Conservation (phyloP, 2,113 vertebrate genomes). For the Erinaceus europaeus region DNA sequence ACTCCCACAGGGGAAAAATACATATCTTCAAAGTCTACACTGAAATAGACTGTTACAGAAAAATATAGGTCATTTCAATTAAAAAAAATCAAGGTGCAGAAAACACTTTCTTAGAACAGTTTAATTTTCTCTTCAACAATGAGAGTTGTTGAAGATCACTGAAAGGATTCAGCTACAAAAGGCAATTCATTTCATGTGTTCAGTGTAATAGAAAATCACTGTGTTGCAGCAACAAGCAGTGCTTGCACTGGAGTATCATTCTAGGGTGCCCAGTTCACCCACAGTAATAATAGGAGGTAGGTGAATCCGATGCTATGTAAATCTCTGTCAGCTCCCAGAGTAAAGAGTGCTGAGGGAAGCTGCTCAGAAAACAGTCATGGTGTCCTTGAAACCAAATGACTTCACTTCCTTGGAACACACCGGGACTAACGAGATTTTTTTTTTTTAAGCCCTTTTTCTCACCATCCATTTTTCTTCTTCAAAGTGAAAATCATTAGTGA, state of each 20-base stretch:
- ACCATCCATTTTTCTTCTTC: slow-evolving; percentile 30
- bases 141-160: background rate
- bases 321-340: slow-evolving; percentile 27
- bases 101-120: background rate
- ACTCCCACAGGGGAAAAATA: background rate
- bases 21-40: background rate
- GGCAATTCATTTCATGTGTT: slow-evolving; percentile 32
- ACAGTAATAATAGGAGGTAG: background rate
- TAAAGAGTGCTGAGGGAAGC: background rate
- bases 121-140: slow-evolving; percentile 37
- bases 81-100: background rate
- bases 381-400: background rate
- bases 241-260: background rate
- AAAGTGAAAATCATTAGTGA: slow-evolving; percentile 58
- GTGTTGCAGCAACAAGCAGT: slow-evolving; percentile 39
- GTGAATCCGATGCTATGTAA: slow-evolving; percentile 36
- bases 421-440: slow-evolving; percentile 37
- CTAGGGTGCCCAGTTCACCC: background rate
- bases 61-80: slow-evolving; percentile 9
- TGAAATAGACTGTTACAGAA: background rate
- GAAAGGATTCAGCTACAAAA: slow-evolving; percentile 2
- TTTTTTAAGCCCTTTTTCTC: slow-evolving; percentile 2
- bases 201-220: slow-evolving; percentile 34
- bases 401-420: slow-evolving; percentile 30
- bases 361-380: background rate